These are phyloP conservation scores for Xestia rhomboidea DNA, from an alignment of 2,888 invertebrate species.

Conservation along the genomic window DNA sequence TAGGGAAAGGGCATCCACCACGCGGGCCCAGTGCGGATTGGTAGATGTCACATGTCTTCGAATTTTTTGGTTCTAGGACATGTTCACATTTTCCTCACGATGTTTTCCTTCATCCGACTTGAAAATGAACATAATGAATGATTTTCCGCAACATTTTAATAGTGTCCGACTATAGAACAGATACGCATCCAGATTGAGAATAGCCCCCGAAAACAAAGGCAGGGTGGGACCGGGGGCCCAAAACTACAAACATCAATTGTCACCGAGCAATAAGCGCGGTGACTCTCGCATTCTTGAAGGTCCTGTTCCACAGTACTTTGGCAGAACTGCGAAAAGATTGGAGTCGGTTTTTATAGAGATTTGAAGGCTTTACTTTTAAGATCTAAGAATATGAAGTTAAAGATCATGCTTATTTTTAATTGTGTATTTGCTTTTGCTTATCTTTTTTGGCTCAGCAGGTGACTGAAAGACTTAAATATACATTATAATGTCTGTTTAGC, in stretches of 20 bases:
- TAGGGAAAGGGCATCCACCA: too few species aligned
- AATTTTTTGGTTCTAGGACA: too few species aligned
- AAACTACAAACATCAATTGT: conserved; percentile 82
- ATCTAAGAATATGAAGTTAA: not conserved
- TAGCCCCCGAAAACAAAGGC: conserved; percentile 64
- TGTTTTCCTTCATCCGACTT: too few species aligned
- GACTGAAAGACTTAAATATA: not conserved
- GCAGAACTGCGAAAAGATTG: conserved; percentile 61
- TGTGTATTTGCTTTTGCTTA: not conserved
- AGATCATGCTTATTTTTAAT: not conserved
- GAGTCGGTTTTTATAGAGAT: conserved; percentile 60
- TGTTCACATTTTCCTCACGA: too few species aligned
- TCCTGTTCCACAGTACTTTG: conserved; percentile 61
- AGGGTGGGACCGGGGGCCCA: conserved; percentile 42
- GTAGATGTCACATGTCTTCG: too few species aligned
- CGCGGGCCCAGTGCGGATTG: too few species aligned
- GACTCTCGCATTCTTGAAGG: conserved; percentile 83
- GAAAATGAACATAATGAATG: not conserved
- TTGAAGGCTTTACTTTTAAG: conserved; percentile 40
- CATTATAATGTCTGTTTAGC: not conserved
- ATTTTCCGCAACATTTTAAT: not conserved
- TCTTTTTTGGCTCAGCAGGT: not conserved
- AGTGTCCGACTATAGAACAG: conserved; percentile 21
- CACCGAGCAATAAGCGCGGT: conserved; percentile 84
- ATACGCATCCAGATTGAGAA: conserved; percentile 65